These are phyloP conservation scores for Osmoderma eremita DNA, from an alignment of 2,888 invertebrate genomes.

Conservation along the genomic window DNA sequence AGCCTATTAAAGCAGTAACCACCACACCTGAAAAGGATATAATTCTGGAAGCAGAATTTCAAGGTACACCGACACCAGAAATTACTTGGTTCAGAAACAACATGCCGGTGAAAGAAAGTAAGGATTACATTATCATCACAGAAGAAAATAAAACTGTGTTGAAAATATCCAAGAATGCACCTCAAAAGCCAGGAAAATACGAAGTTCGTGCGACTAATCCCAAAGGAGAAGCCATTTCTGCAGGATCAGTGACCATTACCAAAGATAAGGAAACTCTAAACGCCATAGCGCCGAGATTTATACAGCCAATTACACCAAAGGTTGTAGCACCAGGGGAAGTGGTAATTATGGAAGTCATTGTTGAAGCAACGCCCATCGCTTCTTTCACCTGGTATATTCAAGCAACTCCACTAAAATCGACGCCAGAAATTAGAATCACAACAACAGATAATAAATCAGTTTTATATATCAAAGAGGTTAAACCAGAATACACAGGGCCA, in stretches of 20 bases:
- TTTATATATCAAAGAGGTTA: constrained; percentile 78
- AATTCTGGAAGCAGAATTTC: constrained; percentile 76
- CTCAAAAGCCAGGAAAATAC: constrained; percentile 86
- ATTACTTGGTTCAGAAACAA: constrained; percentile 90
- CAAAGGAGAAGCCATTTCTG: constrained; percentile 81
- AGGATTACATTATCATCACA: constrained; percentile 70
- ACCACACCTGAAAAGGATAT: constrained; percentile 77
- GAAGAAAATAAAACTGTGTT: constrained; percentile 73
- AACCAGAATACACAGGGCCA: constrained; percentile 75
- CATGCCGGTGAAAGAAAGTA: constrained; percentile 74
- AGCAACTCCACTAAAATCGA: constrained; percentile 75
- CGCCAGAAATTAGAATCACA: constrained; percentile 76
- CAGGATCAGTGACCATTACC: constrained; percentile 82
- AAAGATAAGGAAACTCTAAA: constrained; percentile 69
- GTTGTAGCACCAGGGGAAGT: constrained; percentile 78
- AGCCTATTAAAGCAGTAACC: constrained; percentile 80
- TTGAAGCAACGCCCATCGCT: constrained; percentile 80
- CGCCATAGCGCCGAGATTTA: constrained; percentile 78
- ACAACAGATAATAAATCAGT: constrained; percentile 83
- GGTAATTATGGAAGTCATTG: constrained; percentile 80
- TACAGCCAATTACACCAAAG: constrained; percentile 76
- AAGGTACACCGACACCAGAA: constrained; percentile 76
- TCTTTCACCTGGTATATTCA: constrained; percentile 90
- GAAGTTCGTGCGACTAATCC: constrained; percentile 84
- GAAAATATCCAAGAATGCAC: constrained; percentile 73